Evolutionary conservation across 2,888 invertebrate species (phyloP).

Genomic region (Iselma pallidipennis): DNA sequence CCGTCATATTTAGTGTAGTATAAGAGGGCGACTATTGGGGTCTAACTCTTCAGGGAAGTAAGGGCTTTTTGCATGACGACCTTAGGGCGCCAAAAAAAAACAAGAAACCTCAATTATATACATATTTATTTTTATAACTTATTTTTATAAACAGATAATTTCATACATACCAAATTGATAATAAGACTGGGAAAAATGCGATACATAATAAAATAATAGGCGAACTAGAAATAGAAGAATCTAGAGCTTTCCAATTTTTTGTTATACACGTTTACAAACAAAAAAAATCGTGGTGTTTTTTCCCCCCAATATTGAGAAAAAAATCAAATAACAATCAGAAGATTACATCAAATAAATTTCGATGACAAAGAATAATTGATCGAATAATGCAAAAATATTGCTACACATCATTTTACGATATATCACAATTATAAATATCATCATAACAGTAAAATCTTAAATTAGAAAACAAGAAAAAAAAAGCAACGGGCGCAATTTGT

Average conservation of each 20-base stretch:
- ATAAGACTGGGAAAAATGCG: slow-evolving; percentile 18
- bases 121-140: slow-evolving; percentile 35
- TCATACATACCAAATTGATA: slow-evolving; percentile 37
- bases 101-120: slow-evolving; percentile 25
- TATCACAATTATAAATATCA: slow-evolving; percentile 33
- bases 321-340: slow-evolving; percentile 28
- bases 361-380: slow-evolving; percentile 20
- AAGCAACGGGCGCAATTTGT: too few species aligned
- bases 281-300: too few species aligned
- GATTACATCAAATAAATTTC: slow-evolving; percentile 25
- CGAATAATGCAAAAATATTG: slow-evolving; percentile 44
- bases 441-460: slow-evolving; percentile 34
- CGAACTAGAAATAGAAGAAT: too few species aligned
- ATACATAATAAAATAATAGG: background rate
- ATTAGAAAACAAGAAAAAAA: slow-evolving; percentile 25
- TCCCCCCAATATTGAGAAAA: slow-evolving; percentile 28
- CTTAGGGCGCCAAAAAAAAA: too few species aligned
- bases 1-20: too few species aligned
- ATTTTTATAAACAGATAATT: slow-evolving; percentile 37
- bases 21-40: too few species aligned
- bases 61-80: too few species aligned
- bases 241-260: too few species aligned
- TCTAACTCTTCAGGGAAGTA: too few species aligned
- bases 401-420: slow-evolving; percentile 22
- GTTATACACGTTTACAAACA: too few species aligned